Evolutionary conservation across 2,113 vertebrate species (phyloP), one percentile per base, ranked within the genome.

Genomic region (Lophotis ruficrista): DNA sequence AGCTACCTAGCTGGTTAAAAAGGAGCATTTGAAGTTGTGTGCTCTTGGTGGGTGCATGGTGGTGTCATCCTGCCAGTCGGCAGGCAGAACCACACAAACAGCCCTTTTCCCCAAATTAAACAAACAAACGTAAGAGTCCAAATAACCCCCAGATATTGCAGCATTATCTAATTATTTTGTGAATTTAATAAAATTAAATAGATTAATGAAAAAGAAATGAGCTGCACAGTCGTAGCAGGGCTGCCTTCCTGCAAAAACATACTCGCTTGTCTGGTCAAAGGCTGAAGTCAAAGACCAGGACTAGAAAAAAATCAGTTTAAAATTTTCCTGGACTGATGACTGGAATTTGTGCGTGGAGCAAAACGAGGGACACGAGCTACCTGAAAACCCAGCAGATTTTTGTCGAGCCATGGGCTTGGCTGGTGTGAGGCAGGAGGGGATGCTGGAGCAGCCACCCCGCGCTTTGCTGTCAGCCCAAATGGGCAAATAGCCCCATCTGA

Each of bases 371-470:
- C 7, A 1, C 6, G 24, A 37, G 7, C 25, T 48, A 76, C 50
- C 37, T 12, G 5, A 71, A 53, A 45, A 6, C 11, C 10, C 2
- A 14, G 0, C 2, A 6, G 33, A 23, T 9, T n/a, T 37, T 41
- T 37, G 43, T 10, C 1, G 3, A 0, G 30, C 48, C 2, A 1
- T 6, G n/a, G 28, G 7, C 62, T 83, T 28, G 47, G 31, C 28
- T 30, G 24, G 25, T 5, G 0, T 3, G 9, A 80, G 41, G 37
- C 20, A 30, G 13, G 14, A 30, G 37, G 37, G 19, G 17, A 10
- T 3, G 3, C 35, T 5, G 24, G 31, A 19, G 22, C 12, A 13
- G 50, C 54, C 3, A 9, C 4, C 7, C 15, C 53, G 21, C 6
- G 31, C 31, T 79, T 22, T 9, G 5, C 30, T 7, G 6, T 23